Conservation (phyloP, 2,888 invertebrate genomes). For the Zhuqinia jingwanae region DNA sequence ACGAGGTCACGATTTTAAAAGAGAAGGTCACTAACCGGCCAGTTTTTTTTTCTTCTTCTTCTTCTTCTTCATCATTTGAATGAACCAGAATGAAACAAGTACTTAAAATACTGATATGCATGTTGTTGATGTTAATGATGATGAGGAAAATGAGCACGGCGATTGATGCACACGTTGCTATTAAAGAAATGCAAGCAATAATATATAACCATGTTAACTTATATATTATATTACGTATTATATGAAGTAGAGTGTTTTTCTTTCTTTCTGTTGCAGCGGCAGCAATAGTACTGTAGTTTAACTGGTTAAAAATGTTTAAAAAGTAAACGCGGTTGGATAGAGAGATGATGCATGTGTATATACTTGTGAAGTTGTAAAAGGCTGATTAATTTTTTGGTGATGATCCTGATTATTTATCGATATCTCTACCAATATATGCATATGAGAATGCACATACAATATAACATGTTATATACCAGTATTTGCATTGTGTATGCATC, state of each 20-base stretch:
- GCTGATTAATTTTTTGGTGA: not conserved
- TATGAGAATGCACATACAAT: too few relatives aligned
- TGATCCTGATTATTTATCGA: not conserved
- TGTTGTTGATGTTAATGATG: constrained; percentile 10
- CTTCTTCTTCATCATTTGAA: too few relatives aligned
- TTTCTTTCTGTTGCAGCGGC: too few relatives aligned
- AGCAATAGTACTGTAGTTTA: too few relatives aligned
- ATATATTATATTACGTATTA: not conserved
- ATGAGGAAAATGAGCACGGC: constrained; percentile 41
- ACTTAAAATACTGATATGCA: constrained; percentile 40
- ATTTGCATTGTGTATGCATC: constrained; percentile 19
- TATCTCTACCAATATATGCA: not conserved
- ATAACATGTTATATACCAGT: not conserved
- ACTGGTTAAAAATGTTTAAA: too few relatives aligned
- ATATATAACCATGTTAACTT: not conserved
- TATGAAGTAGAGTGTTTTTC: too few relatives aligned
- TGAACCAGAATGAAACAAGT: constrained; percentile 64
- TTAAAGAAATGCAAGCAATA: not conserved
- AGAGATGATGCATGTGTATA: not conserved
- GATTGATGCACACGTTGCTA: not conserved
- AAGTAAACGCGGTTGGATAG: too few relatives aligned
- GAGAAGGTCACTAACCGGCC: constrained; percentile 78
- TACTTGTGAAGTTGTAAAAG: not conserved
- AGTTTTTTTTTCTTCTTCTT: too few relatives aligned
- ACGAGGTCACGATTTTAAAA: constrained; percentile 78